phyloP scores from a whole-genome alignment of 1,140 invertebrate species.

The Armadillidium nasatum region DNA sequence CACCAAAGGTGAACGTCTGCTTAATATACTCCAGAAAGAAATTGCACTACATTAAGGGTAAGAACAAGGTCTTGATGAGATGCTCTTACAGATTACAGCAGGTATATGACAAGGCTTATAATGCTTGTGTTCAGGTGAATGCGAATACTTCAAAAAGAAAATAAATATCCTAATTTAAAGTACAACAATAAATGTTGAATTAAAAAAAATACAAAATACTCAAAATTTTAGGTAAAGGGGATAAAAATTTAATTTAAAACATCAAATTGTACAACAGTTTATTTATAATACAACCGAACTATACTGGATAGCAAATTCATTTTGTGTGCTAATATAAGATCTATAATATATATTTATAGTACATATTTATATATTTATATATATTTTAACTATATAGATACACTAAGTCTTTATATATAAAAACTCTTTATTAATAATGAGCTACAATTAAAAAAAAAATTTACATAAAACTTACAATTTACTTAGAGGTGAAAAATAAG shows the following conservation, averaged over 20 bases:
- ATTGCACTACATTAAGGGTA: no score
- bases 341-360: slow-evolving; percentile 7
- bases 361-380: slow-evolving; percentile 10
- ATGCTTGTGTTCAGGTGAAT: no score
- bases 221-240: not conserved
- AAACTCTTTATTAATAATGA: slow-evolving; percentile 1
- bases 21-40: no score
- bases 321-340: not conserved
- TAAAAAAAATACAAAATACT: no score
- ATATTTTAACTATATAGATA: not conserved
- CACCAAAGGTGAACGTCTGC: no score
- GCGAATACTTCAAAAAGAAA: no score
- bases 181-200: no score
- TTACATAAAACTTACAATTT: not conserved
- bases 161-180: no score
- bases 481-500: no score
- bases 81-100: no score
- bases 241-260: not conserved
- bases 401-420: slow-evolving; percentile 3
- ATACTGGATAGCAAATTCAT: not conserved
- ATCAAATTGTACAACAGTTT: not conserved
- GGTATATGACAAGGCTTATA: no score
- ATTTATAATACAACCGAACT: slow-evolving; percentile 5
- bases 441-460: not conserved
- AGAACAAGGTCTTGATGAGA: no score